These are phyloP conservation scores for Tichodroma muraria DNA, from an alignment of 2,113 vertebrate genomes.

Conservation along the genomic window DNA sequence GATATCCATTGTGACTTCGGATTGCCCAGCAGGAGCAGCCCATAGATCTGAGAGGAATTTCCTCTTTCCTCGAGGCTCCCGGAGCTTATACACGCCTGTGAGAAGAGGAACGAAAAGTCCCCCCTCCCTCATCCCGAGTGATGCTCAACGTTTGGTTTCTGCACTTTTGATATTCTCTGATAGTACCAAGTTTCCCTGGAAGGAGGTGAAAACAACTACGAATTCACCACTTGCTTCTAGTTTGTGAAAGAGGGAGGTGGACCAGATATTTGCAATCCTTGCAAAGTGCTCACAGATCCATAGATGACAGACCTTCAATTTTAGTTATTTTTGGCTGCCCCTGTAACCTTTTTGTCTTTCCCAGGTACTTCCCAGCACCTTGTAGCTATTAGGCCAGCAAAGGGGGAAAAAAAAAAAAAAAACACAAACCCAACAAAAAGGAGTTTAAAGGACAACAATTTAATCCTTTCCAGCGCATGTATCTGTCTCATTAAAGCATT, in stretches of 20 bases:
- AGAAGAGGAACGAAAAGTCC: not conserved
- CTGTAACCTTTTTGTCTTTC: slow-evolving; percentile 29
- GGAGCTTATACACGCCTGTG: not conserved
- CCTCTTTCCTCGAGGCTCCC: slow-evolving; percentile 14
- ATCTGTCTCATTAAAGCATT: slow-evolving; percentile 69
- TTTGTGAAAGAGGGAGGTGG: rapidly evolving
- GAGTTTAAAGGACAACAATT: slow-evolving; percentile 46
- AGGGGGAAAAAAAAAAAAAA: not conserved
- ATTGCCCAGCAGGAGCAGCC: slow-evolving; percentile 20
- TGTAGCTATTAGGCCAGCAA: slow-evolving; percentile 36
- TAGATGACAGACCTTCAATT: not conserved
- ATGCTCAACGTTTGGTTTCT: not conserved
- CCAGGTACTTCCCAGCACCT: slow-evolving; percentile 42
- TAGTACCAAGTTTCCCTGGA: not conserved
- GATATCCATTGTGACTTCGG: not conserved
- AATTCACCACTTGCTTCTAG: not conserved
- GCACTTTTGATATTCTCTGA: not conserved
- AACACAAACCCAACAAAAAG: not conserved
- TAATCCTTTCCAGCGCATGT: slow-evolving; percentile 61
- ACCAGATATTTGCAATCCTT: not conserved
- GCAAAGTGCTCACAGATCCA: not conserved
- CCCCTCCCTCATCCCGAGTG: not conserved
- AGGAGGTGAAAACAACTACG: not conserved
- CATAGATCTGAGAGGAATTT: slow-evolving; percentile 21
- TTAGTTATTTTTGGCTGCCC: not conserved